phyloP scores from a whole-genome alignment of 2,797 vertebrate genomes.

The Triplophysa yarkandensis region DNA sequence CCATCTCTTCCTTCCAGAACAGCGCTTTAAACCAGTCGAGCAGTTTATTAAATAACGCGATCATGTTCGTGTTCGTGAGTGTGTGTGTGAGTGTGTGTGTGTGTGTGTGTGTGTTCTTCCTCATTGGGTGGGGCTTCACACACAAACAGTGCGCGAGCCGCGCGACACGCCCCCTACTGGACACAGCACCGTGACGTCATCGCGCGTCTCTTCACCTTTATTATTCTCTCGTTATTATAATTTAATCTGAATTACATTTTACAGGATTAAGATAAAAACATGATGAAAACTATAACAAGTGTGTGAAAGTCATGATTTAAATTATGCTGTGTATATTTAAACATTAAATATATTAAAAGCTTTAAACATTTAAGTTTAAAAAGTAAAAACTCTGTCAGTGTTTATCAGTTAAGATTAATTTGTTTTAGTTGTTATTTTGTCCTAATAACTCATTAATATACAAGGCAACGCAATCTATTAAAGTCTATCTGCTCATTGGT shows the following conservation, averaged over 20 bases:
- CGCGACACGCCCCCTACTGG: conserved; percentile 17
- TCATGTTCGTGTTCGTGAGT: conserved; percentile 62
- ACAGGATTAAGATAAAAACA: too few species aligned
- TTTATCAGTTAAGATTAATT: too few species aligned
- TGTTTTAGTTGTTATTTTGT: neutral
- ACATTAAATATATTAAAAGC: too few species aligned
- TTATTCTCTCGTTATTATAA: too few species aligned
- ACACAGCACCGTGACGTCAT: conserved; percentile 1
- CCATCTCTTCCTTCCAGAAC: conserved; percentile 82
- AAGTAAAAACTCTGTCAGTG: too few species aligned
- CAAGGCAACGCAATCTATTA: neutral
- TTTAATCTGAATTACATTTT: too few species aligned
- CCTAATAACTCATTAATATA: neutral
- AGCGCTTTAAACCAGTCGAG: conserved; percentile 78
- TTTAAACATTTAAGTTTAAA: too few species aligned
- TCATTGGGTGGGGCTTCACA: conserved; percentile 65
- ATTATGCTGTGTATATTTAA: too few species aligned
- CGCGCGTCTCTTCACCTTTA: neutral
- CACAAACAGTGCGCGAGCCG: conserved; percentile 51
- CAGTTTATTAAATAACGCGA: conserved; percentile 75
- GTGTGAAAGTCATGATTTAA: too few species aligned
- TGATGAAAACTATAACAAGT: too few species aligned
- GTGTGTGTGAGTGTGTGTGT: too few species aligned
- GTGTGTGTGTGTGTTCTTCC: too few species aligned
- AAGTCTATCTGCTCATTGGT: neutral